Evolutionary conservation across 1,140 invertebrate genomes (phyloP).

Genomic region (Rhagoletis pomonella): DNA sequence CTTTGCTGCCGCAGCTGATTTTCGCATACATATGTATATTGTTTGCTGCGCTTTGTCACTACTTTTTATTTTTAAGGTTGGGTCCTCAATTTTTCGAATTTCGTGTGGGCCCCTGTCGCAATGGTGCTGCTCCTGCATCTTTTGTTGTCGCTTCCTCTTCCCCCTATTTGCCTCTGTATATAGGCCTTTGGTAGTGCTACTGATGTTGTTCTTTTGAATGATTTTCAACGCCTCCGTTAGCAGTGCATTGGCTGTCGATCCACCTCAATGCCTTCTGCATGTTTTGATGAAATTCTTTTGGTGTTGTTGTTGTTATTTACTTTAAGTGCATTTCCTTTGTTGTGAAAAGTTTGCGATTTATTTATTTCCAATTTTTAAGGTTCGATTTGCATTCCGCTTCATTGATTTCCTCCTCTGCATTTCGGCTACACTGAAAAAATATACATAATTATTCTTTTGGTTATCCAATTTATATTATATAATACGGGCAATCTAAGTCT

Average conservation of each 20-base stretch:
- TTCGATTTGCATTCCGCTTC: constrained; percentile 28
- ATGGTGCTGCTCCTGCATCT: not conserved
- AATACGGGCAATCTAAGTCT: too few species aligned
- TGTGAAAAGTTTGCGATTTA: not conserved
- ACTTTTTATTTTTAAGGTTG: constrained; percentile 32
- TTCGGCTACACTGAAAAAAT: not conserved
- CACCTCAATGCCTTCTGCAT: not conserved
- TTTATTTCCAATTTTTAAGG: not conserved
- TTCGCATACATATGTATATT: not conserved
- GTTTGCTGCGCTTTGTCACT: not conserved
- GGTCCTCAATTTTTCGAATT: constrained; percentile 34
- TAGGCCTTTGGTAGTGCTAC: not conserved
- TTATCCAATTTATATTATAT: not conserved
- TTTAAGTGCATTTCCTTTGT: not conserved
- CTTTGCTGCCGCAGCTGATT: not conserved
- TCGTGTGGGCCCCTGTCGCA: not conserved
- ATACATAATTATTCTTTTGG: not conserved
- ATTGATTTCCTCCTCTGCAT: not conserved
- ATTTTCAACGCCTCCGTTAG: constrained; percentile 32
- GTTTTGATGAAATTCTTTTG: not conserved
- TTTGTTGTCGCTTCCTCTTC: not conserved
- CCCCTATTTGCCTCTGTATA: not conserved
- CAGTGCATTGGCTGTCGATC: not conserved
- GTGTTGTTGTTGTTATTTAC: not conserved
- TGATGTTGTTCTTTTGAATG: not conserved